A percentile compares a stretch with the other conserved stretches of the same genome.
Evolutionary conservation across 2,797 vertebrate species (phyloP).

Genomic region (Enteromius unitaeniatus): DNA sequence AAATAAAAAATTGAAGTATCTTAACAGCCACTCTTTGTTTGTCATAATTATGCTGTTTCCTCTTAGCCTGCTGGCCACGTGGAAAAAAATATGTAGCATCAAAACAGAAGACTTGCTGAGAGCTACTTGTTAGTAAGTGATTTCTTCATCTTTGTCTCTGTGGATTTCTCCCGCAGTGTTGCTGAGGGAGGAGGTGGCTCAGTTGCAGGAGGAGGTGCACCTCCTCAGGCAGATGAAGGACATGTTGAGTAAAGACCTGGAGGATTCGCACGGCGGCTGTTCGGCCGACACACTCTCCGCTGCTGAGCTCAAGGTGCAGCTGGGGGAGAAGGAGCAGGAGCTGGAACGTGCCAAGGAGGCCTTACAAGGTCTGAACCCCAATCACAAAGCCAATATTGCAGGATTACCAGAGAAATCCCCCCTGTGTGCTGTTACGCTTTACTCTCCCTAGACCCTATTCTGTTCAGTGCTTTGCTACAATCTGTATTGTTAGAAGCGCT

Average conservation of each 20-base stretch:
- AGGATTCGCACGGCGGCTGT: conserved; percentile 82
- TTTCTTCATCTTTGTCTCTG: conserved; percentile 47
- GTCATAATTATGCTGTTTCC: conserved; percentile 2
- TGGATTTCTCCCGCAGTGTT: conserved; percentile 53
- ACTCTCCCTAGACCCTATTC: not conserved
- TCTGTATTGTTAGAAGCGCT: too few relatives aligned
- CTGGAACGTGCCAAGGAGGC: conserved; percentile 86
- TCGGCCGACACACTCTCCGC: conserved; percentile 81
- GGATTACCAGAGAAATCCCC: conserved; percentile 29
- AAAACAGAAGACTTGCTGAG: conserved; percentile 16
- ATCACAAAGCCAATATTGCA: conserved; percentile 23
- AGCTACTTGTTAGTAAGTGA: conserved; percentile 45
- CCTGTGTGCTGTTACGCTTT: conserved; percentile 1
- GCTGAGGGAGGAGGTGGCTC: conserved; percentile 83
- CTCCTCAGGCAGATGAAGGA: conserved; percentile 89
- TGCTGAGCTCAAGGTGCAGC: conserved; percentile 85
- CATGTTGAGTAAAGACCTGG: conserved; percentile 85
- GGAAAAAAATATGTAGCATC: conserved; percentile 4
- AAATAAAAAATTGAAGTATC: conserved; percentile 2
- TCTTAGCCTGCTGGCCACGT: conserved; percentile 24
- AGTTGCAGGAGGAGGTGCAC: conserved; percentile 87
- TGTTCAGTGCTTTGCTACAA: too few relatives aligned
- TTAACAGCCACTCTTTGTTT: conserved; percentile 17
- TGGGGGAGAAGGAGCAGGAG: conserved; percentile 86
- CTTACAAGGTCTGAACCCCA: conserved; percentile 81